Evolutionary conservation across 2,797 vertebrate species (phyloP).

Genomic region (Molothrus aeneus): DNA sequence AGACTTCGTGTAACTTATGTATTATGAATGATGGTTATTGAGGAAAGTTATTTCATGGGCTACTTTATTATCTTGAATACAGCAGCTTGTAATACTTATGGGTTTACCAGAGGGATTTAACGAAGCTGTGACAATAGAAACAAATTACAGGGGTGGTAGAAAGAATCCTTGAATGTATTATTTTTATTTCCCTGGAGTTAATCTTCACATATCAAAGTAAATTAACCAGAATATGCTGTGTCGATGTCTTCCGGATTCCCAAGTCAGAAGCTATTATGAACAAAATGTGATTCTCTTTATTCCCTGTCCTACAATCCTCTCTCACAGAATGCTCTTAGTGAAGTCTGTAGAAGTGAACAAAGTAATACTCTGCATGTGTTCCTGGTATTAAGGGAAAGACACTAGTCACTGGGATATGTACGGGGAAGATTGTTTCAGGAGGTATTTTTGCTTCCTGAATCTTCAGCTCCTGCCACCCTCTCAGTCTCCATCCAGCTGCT

Average conservation of each 20-base stretch:
- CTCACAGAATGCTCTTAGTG: not conserved
- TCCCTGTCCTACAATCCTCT: not conserved
- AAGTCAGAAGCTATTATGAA: slow-evolving; percentile 57
- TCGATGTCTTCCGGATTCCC: slow-evolving; percentile 40
- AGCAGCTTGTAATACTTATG: not conserved
- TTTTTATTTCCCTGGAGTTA: slow-evolving; percentile 69
- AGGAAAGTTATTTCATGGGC: slow-evolving; percentile 18
- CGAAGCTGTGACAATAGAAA: slow-evolving; percentile 53
- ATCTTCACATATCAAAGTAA: slow-evolving; percentile 55
- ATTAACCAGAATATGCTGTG: slow-evolving; percentile 52
- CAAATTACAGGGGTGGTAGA: slow-evolving; percentile 32
- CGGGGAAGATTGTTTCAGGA: not conserved
- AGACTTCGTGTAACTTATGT: slow-evolving; percentile 16
- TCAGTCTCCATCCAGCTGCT: not conserved
- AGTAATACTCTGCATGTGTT: not conserved
- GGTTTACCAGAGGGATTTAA: slow-evolving; percentile 34
- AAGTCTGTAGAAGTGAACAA: not conserved
- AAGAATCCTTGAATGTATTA: slow-evolving; percentile 54
- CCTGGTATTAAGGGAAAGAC: not conserved
- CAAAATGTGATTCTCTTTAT: slow-evolving; percentile 24
- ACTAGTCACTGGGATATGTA: not conserved
- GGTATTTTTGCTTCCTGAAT: not conserved
- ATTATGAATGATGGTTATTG: slow-evolving; percentile 4
- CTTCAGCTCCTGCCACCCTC: not conserved
- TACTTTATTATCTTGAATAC: slow-evolving; percentile 33